Percentiles rank a stretch among this genome's conserved stretches.
phyloP scores from a whole-genome alignment of 2,888 invertebrate species.

The Bombyx huttoni region DNA sequence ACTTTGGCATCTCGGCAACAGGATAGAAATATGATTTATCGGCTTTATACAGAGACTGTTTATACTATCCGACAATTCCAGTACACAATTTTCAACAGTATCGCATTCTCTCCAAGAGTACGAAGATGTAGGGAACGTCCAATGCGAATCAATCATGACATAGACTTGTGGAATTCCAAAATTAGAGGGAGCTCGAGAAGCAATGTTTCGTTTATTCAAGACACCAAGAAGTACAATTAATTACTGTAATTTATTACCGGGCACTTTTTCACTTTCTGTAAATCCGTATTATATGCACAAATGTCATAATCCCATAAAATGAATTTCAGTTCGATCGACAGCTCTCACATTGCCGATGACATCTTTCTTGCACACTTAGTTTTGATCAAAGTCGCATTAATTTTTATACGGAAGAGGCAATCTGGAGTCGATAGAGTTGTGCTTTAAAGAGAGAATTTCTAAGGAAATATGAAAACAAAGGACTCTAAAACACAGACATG shows the following conservation, averaged over 20 bases:
- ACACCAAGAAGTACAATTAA: constrained; percentile 2
- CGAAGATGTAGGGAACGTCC: constrained; percentile 28
- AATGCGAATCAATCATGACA: constrained; percentile 51
- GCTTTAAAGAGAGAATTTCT: constrained; percentile 27
- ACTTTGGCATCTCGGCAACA: too few relatives aligned
- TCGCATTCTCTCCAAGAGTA: constrained; percentile 6
- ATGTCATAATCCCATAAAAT: constrained; percentile 59
- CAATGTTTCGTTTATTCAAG: constrained; percentile 13
- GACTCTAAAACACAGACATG: constrained; percentile 68
- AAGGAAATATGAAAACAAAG: constrained; percentile 64
- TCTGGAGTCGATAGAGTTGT: constrained; percentile 25
- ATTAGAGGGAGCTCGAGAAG: constrained; percentile 57
- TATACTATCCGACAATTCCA: too few relatives aligned
- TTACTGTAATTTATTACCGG: constrained; percentile 29
- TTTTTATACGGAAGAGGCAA: constrained; percentile 26
- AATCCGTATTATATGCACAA: constrained; percentile 41
- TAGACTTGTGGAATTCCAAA: constrained; percentile 62
- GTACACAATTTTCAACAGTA: neutral
- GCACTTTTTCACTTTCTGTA: constrained; percentile 38
- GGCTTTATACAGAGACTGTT: too few relatives aligned
- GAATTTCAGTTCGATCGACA: constrained; percentile 42
- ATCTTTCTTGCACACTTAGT: constrained; percentile 48
- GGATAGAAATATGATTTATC: too few relatives aligned
- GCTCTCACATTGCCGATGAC: constrained; percentile 72
- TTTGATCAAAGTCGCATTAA: constrained; percentile 23